These are phyloP conservation scores for Bubalus kerabau DNA, from an alignment of 2,113 vertebrate species.

Conservation along the genomic window DNA sequence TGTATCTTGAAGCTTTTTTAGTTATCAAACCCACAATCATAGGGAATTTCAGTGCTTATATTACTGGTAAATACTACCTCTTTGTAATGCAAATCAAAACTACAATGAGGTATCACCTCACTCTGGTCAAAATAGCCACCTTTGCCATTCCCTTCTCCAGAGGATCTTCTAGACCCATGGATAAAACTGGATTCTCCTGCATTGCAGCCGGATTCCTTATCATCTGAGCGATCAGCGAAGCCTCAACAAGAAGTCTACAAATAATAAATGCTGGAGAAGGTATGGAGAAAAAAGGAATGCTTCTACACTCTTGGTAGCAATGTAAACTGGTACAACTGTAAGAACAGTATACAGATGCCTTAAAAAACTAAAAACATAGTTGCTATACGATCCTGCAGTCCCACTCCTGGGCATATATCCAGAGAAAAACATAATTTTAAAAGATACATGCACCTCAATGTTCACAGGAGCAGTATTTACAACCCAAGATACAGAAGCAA, in stretches of 20 bases:
- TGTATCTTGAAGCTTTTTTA: neutral
- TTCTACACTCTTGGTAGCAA: neutral
- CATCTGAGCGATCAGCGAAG: neutral
- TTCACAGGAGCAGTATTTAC: neutral
- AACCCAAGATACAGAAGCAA: neutral
- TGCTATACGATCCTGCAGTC: neutral
- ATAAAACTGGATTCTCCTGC: neutral
- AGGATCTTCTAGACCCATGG: neutral
- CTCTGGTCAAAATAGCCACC: neutral
- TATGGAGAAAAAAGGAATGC: neutral
- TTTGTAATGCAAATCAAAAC: neutral
- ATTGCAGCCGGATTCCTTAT: neutral
- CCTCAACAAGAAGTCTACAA: neutral
- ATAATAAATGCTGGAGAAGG: neutral
- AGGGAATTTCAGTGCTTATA: too few relatives aligned
- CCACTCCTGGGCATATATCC: neutral
- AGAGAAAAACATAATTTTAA: neutral
- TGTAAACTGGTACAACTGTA: neutral
- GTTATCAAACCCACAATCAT: neutral
- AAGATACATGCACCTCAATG: neutral
- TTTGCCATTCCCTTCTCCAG: neutral
- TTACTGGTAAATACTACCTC: neutral
- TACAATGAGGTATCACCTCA: neutral
- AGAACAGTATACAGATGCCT: neutral
- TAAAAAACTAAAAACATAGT: neutral